Evolutionary conservation across 2,888 invertebrate species (phyloP).

Genomic region (Lottia scabra): DNA sequence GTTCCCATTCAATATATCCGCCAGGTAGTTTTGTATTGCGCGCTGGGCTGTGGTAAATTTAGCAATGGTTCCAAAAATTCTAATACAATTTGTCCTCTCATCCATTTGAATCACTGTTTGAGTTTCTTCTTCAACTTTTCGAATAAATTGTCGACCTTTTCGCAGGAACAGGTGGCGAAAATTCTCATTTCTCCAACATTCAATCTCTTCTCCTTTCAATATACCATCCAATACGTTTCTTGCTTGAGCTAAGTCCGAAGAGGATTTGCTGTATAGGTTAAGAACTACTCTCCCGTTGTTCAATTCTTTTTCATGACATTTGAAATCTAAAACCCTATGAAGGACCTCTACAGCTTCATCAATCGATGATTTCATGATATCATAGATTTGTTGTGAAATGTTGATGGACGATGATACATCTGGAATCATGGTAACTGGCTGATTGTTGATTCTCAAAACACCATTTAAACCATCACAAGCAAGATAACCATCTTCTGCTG

Average conservation of each 20-base stretch:
- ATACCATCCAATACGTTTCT: constrained; percentile 33
- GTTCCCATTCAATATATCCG: background rate
- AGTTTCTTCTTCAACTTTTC: constrained; percentile 30
- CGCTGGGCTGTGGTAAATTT: constrained; percentile 24
- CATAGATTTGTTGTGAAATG: constrained; percentile 30
- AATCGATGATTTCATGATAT: constrained; percentile 29
- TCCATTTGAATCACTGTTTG: constrained; percentile 34
- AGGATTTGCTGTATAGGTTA: constrained; percentile 31
- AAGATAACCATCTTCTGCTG: constrained; percentile 37
- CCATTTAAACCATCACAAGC: constrained; percentile 26
- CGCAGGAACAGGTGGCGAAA: constrained; percentile 30
- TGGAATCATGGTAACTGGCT: constrained; percentile 29
- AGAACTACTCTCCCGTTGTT: constrained; percentile 35
- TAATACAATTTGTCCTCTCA: constrained; percentile 33
- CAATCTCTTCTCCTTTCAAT: constrained; percentile 36
- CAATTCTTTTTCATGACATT: constrained; percentile 13
- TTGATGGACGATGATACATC: constrained; percentile 31
- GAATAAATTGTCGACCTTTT: constrained; percentile 30
- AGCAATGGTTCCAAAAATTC: constrained; percentile 33
- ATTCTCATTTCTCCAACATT: constrained; percentile 24
- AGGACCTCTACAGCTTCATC: constrained; percentile 21
- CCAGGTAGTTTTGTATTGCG: constrained; percentile 29
- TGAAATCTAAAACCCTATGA: constrained; percentile 8
- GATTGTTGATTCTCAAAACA: constrained; percentile 14
- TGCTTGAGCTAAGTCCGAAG: constrained; percentile 29